Percentiles rank a stretch among this genome's conserved stretches.
These are phyloP conservation scores for Hyposoter dolosus DNA, from an alignment of 2,888 invertebrate species.

Conservation along the genomic window DNA sequence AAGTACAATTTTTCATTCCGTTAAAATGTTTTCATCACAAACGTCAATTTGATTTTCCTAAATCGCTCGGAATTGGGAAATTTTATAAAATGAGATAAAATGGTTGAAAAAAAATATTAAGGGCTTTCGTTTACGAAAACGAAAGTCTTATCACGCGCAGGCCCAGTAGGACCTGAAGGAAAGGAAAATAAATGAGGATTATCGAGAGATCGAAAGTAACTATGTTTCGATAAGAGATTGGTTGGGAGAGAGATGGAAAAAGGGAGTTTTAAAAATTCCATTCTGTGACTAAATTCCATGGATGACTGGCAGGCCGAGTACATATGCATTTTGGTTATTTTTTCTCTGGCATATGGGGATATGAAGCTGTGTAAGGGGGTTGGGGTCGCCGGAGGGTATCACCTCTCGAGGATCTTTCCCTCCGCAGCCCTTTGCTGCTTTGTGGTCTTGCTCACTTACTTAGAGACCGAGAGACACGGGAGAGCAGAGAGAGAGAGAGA, in stretches of 20 bases:
- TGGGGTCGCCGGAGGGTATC: slow-evolving; percentile 81
- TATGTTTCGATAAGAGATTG: slow-evolving; percentile 44
- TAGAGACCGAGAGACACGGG: slow-evolving; percentile 56
- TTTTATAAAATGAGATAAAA: neutral
- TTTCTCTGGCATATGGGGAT: slow-evolving; percentile 75
- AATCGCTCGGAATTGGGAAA: neutral
- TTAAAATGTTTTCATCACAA: neutral
- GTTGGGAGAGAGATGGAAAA: slow-evolving; percentile 61
- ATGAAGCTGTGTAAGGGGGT: slow-evolving; percentile 75
- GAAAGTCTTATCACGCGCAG: slow-evolving; percentile 33
- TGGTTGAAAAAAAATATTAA: neutral
- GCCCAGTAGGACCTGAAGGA: slow-evolving; percentile 3
- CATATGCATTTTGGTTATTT: slow-evolving; percentile 33
- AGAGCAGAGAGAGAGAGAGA: slow-evolving; percentile 38
- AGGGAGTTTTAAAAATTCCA: slow-evolving; percentile 82
- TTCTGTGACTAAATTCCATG: slow-evolving; percentile 82
- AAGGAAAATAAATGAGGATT: slow-evolving; percentile 35
- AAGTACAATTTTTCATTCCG: neutral
- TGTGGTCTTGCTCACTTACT: slow-evolving; percentile 66
- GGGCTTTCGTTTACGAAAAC: neutral
- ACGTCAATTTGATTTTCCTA: neutral
- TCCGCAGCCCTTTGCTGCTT: slow-evolving; percentile 57
- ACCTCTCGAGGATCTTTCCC: slow-evolving; percentile 77
- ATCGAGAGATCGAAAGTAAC: slow-evolving; percentile 64
- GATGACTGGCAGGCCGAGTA: slow-evolving; percentile 80